Conservation (phyloP, 2,113 vertebrate genomes). For the Aldabrachelys gigantea region DNA sequence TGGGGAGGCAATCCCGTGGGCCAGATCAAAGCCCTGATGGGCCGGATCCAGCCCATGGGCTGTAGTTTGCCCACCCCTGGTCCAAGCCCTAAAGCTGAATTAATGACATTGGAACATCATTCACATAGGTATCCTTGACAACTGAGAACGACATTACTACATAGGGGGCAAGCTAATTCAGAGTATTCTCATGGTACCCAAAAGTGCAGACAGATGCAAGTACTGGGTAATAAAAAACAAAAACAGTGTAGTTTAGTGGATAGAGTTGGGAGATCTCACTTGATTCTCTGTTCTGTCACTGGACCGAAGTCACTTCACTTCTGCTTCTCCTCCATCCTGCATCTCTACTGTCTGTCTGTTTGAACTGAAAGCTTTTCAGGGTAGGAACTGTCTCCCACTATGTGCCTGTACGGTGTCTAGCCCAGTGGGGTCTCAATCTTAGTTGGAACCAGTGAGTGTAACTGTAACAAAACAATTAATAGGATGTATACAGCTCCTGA, state of each 20-base stretch:
- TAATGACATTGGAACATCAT: neutral
- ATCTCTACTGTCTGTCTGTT: neutral
- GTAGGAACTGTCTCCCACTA: neutral
- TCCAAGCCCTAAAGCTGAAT: neutral
- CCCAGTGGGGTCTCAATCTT: neutral
- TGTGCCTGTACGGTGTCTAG: neutral
- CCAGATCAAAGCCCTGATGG: no score
- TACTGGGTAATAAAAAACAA: neutral
- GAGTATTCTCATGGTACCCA: neutral
- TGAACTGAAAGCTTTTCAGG: neutral
- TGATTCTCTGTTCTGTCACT: neutral
- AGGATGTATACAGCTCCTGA: neutral
- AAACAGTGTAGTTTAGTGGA: neutral
- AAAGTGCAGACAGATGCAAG: neutral
- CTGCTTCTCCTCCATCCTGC: neutral
- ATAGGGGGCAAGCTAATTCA: neutral
- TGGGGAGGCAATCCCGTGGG: no score
- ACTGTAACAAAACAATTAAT: neutral
- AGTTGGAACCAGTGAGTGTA: neutral
- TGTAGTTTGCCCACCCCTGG: no score
- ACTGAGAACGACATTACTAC: neutral
- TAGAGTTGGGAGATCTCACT: neutral
- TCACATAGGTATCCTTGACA: neutral
- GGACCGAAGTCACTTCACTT: neutral
- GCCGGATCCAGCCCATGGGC: no score